These are phyloP conservation scores for Heliconius sara DNA, from an alignment of 2,888 invertebrate genomes.

Conservation along the genomic window DNA sequence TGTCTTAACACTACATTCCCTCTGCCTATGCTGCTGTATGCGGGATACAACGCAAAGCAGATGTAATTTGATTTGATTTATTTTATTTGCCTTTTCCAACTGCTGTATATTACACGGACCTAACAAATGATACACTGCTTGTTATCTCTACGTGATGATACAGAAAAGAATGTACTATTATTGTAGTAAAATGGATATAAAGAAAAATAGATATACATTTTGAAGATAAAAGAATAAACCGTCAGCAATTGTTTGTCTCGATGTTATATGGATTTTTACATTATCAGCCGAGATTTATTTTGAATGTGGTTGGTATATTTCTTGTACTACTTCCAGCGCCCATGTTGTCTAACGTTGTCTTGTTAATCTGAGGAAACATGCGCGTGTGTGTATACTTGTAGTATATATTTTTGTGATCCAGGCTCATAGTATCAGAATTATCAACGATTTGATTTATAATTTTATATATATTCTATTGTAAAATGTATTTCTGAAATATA, in stretches of 20 bases:
- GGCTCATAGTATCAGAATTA: not conserved
- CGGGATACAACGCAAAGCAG: no score
- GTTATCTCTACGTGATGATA: slow-evolving; percentile 23
- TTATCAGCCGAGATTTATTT: not conserved
- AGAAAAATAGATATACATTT: slow-evolving; percentile 2
- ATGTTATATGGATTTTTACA: not conserved
- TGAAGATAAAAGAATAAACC: slow-evolving; percentile 3
- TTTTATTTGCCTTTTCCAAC: not conserved
- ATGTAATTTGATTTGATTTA: no score
- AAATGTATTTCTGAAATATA: not conserved
- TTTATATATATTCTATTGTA: no score
- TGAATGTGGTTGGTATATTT: not conserved
- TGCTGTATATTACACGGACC: slow-evolving; percentile 1
- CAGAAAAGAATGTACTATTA: slow-evolving; percentile 15
- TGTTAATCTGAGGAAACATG: not conserved
- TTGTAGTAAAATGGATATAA: slow-evolving; percentile 10
- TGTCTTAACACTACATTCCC: no score
- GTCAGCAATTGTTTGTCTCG: not conserved
- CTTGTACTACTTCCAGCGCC: not conserved
- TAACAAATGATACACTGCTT: slow-evolving; percentile 23
- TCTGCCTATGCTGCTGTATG: no score
- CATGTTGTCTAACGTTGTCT: no score
- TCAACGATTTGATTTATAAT: not conserved
- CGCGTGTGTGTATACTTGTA: not conserved
- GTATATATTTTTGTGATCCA: not conserved